Base-by-base conservation (phyloP, 1,140 invertebrate genomes). In the Mylabris phalerata region DNA sequence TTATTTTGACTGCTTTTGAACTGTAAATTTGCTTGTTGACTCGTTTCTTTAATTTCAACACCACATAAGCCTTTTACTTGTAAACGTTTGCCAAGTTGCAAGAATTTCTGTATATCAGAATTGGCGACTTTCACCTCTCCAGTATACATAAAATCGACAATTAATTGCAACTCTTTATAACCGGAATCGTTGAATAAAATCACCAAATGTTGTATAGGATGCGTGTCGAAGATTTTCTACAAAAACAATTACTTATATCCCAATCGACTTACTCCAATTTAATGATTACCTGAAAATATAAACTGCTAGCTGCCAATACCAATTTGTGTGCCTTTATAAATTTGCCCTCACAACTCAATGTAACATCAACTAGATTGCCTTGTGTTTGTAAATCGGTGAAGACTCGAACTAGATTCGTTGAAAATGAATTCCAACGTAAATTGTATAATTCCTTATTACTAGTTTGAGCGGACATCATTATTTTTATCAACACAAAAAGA, bases 301-400 rank as follows among this genome's bases (percentile, higher is more conserved):
- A 74, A 58, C 79, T 81, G 59, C 80, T 82, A 24, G 81, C 80
- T n/a, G 80, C 77, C 26, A 83, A 71, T 42, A 83, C 76, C 61
- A 83, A 73, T 69, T 79, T 79, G 64, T 83, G 81, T 6, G 80
- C 80, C 66, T 79, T 80, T 9, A 83, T 67, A 59, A 74, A 78
- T 42, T 75, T 72, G 9, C 79, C 80, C 60, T 82, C 77, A 68
- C 79, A 81, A 38, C 75, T 75, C 40, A 83, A 63, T 9, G 81
- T 82, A n/a, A 82, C 80, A 72, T 83, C 81, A 11, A 81, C 79
- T 32, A 82, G 66, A 54, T 67, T 62, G 67, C 81, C 79, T 48
- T 68, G 70, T 44, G 71, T 72, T 39, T 80, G 73, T 48, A 82
- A 75, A 61, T 81, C 77, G 11, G 72, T 64, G 64, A 83, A 80